phyloP scores from a whole-genome alignment of 2,888 invertebrate species.

The Cerastoderma edule region DNA sequence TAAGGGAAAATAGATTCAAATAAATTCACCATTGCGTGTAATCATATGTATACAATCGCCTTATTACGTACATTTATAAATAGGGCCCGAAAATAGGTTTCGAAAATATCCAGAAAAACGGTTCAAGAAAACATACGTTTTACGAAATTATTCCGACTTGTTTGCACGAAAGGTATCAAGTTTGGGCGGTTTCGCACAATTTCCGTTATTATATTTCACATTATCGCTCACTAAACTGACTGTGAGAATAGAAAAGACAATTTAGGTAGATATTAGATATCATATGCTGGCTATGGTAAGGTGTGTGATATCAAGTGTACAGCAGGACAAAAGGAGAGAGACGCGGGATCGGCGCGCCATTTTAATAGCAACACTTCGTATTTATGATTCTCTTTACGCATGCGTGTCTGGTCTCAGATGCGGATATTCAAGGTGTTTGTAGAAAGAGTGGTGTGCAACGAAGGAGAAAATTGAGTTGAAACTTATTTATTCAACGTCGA shows the following conservation, averaged over 20 bases:
- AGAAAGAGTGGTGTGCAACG: no score
- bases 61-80: constrained; percentile 24
- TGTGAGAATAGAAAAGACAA: constrained; percentile 14
- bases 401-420: no score
- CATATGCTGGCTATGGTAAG: constrained; percentile 18
- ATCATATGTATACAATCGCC: constrained; percentile 22
- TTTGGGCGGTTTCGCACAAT: constrained; percentile 16
- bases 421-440: no score
- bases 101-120: not conserved
- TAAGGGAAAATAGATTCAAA: constrained; percentile 6
- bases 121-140: not conserved
- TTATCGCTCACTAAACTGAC: constrained; percentile 18
- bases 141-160: not conserved
- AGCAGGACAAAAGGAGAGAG: constrained; percentile 1
- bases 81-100: not conserved
- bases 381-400: no score
- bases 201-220: constrained; percentile 19
- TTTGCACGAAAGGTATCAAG: not conserved
- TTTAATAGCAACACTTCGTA: no score
- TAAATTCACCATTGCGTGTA: constrained; percentile 23
- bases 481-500: no score
- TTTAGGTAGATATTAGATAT: constrained; percentile 19
- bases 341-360: constrained; percentile 7
- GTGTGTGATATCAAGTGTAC: constrained; percentile 3
- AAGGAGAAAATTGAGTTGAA: no score